A percentile compares a stretch with the other conserved stretches of the same genome.
phyloP scores from a whole-genome alignment of 2,113 vertebrate species.

The Daubentonia madagascariensis region DNA sequence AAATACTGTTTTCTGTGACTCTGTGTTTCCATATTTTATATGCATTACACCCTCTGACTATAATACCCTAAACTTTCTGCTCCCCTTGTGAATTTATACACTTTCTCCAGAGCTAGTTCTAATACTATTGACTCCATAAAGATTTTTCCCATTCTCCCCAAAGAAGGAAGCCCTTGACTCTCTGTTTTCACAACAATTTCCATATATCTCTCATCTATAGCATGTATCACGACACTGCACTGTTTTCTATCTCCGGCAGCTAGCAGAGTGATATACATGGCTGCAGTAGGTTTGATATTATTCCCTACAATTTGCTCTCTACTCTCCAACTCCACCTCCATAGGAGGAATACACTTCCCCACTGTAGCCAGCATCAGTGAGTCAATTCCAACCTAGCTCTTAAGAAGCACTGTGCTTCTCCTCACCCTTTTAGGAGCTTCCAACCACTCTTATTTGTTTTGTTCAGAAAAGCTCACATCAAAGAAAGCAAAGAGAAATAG shows the following conservation, averaged over 20 bases:
- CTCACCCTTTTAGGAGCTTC: not conserved
- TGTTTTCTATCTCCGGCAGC: not conserved
- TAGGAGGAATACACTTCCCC: not conserved
- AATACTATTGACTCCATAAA: not conserved
- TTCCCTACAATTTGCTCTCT: not conserved
- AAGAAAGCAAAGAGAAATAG: not conserved
- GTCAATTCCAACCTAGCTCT: not conserved
- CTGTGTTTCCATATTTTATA: not conserved
- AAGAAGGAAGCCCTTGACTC: not conserved
- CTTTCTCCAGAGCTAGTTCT: not conserved
- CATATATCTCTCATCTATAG: not conserved
- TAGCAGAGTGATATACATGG: not conserved
- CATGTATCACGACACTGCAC: accelerated
- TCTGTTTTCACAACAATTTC: not conserved
- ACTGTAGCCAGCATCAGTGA: no score
- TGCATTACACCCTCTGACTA: not conserved
- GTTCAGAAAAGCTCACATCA: not conserved
- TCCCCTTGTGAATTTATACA: not conserved
- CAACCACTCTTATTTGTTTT: not conserved
- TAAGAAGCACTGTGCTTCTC: not conserved
- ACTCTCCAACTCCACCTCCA: accelerated
- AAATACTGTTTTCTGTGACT: not conserved
- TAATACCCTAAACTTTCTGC: not conserved
- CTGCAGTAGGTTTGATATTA: not conserved
- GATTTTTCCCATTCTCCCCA: not conserved